Evolutionary conservation across 2,113 vertebrate genomes (phyloP).

Genomic region (Lepisosteus oculatus): DNA sequence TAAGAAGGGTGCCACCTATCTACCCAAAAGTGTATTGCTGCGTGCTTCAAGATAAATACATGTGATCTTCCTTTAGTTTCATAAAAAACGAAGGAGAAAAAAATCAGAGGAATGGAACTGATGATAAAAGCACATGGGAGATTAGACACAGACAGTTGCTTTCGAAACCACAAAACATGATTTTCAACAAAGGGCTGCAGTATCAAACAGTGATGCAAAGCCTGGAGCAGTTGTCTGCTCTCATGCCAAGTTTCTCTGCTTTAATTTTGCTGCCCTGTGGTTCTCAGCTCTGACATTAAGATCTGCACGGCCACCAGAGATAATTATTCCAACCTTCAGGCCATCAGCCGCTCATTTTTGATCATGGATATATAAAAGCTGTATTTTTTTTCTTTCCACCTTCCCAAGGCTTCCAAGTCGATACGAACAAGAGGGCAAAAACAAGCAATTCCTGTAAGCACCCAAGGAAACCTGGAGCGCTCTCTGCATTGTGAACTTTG

Average conservation of each 20-base stretch:
- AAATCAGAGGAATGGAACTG: conserved; percentile 79
- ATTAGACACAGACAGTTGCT: conserved; percentile 81
- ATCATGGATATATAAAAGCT: conserved; percentile 78
- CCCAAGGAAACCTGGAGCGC: conserved; percentile 45
- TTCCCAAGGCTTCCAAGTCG: conserved; percentile 62
- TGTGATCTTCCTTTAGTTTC: conserved; percentile 71
- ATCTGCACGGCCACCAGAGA: conserved; percentile 79
- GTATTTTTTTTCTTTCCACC: conserved; percentile 35
- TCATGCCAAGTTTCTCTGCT: conserved; percentile 83
- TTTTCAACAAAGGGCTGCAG: conserved; percentile 77
- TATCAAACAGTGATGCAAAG: conserved; percentile 86
- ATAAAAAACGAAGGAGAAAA: conserved; percentile 50
- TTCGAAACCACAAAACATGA: conserved; percentile 69
- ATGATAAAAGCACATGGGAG: conserved; percentile 84
- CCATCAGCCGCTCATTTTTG: conserved; percentile 77
- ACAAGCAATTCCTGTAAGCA: conserved; percentile 54
- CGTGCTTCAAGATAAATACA: conserved; percentile 61
- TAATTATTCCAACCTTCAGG: conserved; percentile 87
- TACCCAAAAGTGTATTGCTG: conserved; percentile 75
- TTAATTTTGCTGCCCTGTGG: conserved; percentile 80
- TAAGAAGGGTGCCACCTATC: conserved; percentile 98
- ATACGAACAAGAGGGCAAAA: conserved; percentile 57
- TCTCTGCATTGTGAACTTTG: conserved; percentile 7
- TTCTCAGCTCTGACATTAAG: conserved; percentile 80
- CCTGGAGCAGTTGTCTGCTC: conserved; percentile 88